phyloP scores from a whole-genome alignment of 1,140 invertebrate genomes.

The Drosophila littoralis region DNA sequence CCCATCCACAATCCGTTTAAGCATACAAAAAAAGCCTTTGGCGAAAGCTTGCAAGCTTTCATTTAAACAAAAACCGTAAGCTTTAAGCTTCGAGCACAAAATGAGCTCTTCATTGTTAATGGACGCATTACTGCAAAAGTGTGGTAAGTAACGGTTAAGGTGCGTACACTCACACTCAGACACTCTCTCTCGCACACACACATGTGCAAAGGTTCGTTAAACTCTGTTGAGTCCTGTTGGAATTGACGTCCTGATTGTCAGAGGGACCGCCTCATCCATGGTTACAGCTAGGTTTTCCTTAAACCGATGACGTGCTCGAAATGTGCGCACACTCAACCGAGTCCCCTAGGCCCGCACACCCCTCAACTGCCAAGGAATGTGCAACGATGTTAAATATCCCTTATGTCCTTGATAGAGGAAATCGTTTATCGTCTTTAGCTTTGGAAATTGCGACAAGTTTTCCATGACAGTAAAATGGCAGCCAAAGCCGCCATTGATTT shows the following conservation, averaged over 20 bases:
- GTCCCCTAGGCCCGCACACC: background rate
- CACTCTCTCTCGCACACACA: background rate
- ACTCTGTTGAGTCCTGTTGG: conserved; percentile 59
- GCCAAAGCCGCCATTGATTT: conserved; percentile 28
- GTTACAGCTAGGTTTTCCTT: conserved; percentile 41
- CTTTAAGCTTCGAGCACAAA: conserved; percentile 9
- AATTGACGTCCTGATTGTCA: conserved; percentile 53
- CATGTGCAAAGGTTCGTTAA: conserved; percentile 64
- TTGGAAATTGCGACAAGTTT: conserved; percentile 39
- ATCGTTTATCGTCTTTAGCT: conserved; percentile 34
- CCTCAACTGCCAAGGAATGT: conserved; percentile 26
- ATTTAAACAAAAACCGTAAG: background rate
- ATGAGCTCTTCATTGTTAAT: conserved; percentile 6
- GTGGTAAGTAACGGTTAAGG: conserved; percentile 38
- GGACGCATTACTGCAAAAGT: conserved; percentile 15
- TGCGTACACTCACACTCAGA: conserved; percentile 52
- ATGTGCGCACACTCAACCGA: conserved; percentile 64
- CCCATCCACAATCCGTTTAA: background rate
- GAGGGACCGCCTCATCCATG: conserved; percentile 10
- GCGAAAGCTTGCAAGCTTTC: conserved; percentile 12
- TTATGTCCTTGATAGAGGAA: conserved; percentile 56
- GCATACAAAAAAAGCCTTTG: background rate
- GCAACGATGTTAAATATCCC: conserved; percentile 63
- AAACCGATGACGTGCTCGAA: conserved; percentile 66
- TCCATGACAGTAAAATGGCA: conserved; percentile 29